phyloP scores from a whole-genome alignment of 2,113 vertebrate genomes.

The Chinchilla lanigera region DNA sequence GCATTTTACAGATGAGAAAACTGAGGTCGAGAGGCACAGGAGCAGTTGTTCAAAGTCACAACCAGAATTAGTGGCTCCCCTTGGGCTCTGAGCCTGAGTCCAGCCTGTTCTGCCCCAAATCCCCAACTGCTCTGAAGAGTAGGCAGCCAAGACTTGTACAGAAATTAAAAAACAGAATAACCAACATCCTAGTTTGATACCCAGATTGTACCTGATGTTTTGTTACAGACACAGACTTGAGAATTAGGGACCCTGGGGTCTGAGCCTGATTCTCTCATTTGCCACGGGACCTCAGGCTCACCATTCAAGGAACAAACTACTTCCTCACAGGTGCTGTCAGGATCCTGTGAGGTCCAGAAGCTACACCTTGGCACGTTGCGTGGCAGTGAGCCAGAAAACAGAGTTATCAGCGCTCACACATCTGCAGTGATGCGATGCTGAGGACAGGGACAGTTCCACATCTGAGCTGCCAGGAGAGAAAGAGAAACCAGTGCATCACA shows the following conservation, averaged over 20 bases:
- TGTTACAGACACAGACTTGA: background rate
- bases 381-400: background rate
- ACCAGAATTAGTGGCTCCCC: background rate
- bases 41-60: background rate
- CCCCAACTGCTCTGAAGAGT: background rate
- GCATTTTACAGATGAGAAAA: background rate
- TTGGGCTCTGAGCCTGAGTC: background rate
- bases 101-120: background rate
- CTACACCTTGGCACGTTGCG: background rate
- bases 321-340: background rate
- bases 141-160: background rate
- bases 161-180: background rate
- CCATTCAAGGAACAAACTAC: background rate
- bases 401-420: rapidly evolving
- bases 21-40: background rate
- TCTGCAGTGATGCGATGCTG: background rate
- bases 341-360: background rate
- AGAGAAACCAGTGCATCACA: background rate
- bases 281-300: background rate
- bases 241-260: background rate
- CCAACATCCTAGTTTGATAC: background rate
- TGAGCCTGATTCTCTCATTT: background rate
- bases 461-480: background rate
- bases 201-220: background rate
- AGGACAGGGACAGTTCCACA: background rate